Base-by-base conservation (phyloP, 2,113 vertebrate species). In the Motacilla tschutschensis region DNA sequence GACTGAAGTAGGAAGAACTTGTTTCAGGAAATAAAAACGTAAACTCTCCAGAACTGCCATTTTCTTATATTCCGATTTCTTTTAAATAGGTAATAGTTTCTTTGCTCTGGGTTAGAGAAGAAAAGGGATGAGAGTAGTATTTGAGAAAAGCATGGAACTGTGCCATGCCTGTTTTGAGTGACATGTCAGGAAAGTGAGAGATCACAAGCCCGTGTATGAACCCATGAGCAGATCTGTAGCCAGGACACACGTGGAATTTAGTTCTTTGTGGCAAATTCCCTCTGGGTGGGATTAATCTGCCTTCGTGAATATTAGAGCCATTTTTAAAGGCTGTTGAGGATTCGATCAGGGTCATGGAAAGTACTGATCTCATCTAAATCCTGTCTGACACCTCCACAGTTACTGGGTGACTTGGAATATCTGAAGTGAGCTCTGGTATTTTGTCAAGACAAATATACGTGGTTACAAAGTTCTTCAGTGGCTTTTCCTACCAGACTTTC, bases 161-260 rank as follows among this genome's bases (percentile, higher is more conserved):
- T 86, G 41, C 36, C 17, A 1, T 59, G 50, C 17, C 33, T 0
- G 0, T 51, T 89, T 41, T 41, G 40, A 67, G 25, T 60, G 69
- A 36, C 0, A 0, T 28, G 41, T 54, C 22, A 43, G 43, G 17
- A 76, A 47, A 17, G 12, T 3, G 25, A 31, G 40, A 51, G 10
- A 9, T 71, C 40, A 20, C 7, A 43, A 48, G 55, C 38, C 55
- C 2, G 0, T 6, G 13, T 40, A 2, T 22, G 35, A 58, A 5
- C 25, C 46, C 14, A 0, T 14, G n/a, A 75, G 43, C 63, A 63
- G n/a, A 62, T 51, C 38, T 67, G 66, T 47, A 78, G 70, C 62
- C 36, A 40, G 64, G 53, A 25, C 1, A 2, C 10, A 4, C 1
- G 0, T 12, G 7, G 14, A 64, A 31, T 48, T 43, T 28, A 57